phyloP scores from a whole-genome alignment of 2,797 vertebrate species.

The Crenuchus spilurus region DNA sequence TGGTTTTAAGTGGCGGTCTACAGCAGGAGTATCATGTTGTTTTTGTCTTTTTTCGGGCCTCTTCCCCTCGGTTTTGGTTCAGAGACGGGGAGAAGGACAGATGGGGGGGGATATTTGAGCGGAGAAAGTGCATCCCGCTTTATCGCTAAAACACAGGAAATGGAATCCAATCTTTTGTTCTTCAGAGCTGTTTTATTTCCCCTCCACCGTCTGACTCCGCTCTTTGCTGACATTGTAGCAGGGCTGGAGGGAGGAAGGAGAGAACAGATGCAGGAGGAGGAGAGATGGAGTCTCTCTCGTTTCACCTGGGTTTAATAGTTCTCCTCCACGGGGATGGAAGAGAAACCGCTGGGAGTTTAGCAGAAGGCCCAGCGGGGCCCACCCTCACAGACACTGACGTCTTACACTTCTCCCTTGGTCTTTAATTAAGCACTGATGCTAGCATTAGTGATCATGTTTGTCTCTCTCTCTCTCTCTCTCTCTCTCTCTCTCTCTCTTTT shows the following conservation, averaged over 20 bases:
- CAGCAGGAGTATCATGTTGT: slow-evolving; percentile 51
- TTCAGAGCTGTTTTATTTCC: slow-evolving; percentile 53
- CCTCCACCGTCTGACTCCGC: slow-evolving; percentile 47
- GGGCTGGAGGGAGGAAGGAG: slow-evolving; percentile 29
- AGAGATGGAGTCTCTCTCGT: slow-evolving; percentile 25
- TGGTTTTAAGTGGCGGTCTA: slow-evolving; percentile 62
- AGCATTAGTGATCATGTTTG: slow-evolving; percentile 40
- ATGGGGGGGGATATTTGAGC: slow-evolving; percentile 53
- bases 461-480: slow-evolving; percentile 35
- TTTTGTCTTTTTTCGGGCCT: slow-evolving; percentile 52
- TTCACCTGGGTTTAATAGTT: slow-evolving; percentile 50
- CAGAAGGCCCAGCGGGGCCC: slow-evolving; percentile 22
- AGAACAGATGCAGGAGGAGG: slow-evolving; percentile 39
- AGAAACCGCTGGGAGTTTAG: slow-evolving; percentile 21
- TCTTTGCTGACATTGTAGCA: slow-evolving; percentile 41
- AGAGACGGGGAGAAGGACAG: slow-evolving; percentile 56
- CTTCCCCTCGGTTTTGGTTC: slow-evolving; percentile 51
- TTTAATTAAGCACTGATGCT: slow-evolving; percentile 65
- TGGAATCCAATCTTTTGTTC: slow-evolving; percentile 51
- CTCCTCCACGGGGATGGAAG: slow-evolving; percentile 28
- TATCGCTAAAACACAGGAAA: slow-evolving; percentile 42
- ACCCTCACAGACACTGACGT: slow-evolving; percentile 46
- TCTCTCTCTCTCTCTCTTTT: neutral
- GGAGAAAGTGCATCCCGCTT: slow-evolving; percentile 39
- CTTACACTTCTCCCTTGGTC: slow-evolving; percentile 58